phyloP scores from a whole-genome alignment of 2,113 vertebrate genomes.

The Rousettus leschenaultii region DNA sequence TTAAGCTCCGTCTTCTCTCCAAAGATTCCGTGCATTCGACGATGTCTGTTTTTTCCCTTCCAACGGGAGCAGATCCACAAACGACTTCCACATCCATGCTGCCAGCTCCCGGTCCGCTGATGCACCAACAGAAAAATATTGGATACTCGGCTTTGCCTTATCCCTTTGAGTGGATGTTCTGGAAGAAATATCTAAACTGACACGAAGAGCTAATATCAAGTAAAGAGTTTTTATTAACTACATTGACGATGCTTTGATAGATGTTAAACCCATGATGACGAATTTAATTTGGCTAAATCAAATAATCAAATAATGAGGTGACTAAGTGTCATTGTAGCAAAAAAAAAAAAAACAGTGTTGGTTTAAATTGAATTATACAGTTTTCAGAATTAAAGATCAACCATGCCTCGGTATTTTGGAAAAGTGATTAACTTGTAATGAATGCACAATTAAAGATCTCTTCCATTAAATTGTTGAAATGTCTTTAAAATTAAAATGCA shows the following conservation, averaged over 20 bases:
- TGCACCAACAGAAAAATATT: fast-evolving
- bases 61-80: neutral
- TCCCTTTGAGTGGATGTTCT: neutral
- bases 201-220: neutral
- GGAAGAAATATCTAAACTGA: neutral
- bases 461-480: neutral
- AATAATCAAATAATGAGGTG: neutral
- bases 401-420: neutral
- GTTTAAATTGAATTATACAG: neutral
- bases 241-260: neutral
- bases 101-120: neutral
- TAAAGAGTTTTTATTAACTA: neutral
- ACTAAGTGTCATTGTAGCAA: neutral
- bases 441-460: slow-evolving; percentile 22
- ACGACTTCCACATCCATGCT: neutral
- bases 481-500: neutral
- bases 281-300: neutral
- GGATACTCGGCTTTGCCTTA: fast-evolving
- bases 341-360: neutral
- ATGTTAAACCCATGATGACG: neutral
- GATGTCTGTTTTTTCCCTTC: neutral
- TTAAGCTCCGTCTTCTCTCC: neutral
- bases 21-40: neutral
- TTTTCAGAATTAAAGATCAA: neutral
- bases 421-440: neutral